These are phyloP conservation scores for Myotis vivesi DNA, from an alignment of 2,797 vertebrate genomes.

Conservation along the genomic window DNA sequence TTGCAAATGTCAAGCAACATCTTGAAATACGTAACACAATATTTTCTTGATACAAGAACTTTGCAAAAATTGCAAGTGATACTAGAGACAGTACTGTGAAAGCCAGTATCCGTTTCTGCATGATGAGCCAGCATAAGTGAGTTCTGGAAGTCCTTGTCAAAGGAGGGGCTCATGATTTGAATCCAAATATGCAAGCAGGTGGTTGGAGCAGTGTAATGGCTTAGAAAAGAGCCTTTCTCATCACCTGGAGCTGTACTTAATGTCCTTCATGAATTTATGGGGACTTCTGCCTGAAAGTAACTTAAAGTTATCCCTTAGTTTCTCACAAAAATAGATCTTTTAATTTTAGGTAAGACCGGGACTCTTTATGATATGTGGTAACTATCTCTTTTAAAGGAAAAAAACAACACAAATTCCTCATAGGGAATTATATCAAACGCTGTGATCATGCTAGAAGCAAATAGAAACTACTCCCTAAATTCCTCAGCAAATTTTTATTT, in stretches of 20 bases:
- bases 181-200: background rate
- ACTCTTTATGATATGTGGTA: background rate
- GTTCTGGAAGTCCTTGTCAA: background rate
- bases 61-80: background rate
- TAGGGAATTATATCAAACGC: conserved; percentile 9
- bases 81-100: background rate
- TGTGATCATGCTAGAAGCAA: conserved; percentile 17
- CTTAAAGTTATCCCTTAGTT: background rate
- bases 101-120: background rate
- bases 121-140: background rate
- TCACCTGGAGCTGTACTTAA: background rate
- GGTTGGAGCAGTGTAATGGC: background rate
- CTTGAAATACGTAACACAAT: background rate
- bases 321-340: background rate
- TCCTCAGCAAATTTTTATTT: conserved; percentile 27
- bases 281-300: background rate
- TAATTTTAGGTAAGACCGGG: background rate
- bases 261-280: background rate
- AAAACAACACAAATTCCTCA: background rate
- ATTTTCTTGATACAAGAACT: background rate
- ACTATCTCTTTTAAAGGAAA: background rate
- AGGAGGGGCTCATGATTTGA: background rate
- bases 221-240: background rate
- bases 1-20: background rate
- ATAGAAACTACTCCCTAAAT: conserved; percentile 5